phyloP scores from a whole-genome alignment of 2,888 invertebrate species.

The Melinaea marsaeus region DNA sequence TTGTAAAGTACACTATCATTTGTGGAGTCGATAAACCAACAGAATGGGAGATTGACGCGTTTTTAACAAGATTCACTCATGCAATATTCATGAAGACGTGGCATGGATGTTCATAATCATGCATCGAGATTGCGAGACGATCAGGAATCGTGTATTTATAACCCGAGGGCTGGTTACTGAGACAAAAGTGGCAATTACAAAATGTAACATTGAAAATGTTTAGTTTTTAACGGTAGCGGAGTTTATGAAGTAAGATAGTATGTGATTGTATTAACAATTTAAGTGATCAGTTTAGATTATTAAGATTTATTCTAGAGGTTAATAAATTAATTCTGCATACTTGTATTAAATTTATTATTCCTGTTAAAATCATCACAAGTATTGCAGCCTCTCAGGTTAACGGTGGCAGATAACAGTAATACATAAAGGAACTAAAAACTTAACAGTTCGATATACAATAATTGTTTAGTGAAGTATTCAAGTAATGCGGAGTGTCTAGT shows the following conservation, averaged over 20 bases:
- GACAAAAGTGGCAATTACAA: neutral
- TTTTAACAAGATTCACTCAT: conserved; percentile 69
- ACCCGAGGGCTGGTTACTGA: conserved; percentile 1
- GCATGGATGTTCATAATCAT: conserved; percentile 66
- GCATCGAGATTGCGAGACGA: conserved; percentile 35
- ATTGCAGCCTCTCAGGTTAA: too few species aligned
- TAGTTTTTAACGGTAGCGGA: neutral
- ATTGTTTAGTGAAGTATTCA: conserved; percentile 15
- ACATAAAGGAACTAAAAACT: too few species aligned
- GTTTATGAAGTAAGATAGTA: too few species aligned
- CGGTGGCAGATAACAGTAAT: too few species aligned
- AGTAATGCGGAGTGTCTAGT: conserved; percentile 15
- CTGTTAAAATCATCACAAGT: too few species aligned
- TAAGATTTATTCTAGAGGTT: too few species aligned
- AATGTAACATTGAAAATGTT: neutral
- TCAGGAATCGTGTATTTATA: conserved; percentile 44
- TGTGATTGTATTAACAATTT: too few species aligned
- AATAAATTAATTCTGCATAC: too few species aligned
- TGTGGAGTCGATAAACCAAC: conserved; percentile 60
- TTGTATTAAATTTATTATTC: too few species aligned
- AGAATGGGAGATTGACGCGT: conserved; percentile 63
- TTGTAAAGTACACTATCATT: conserved; percentile 42
- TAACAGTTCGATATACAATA: neutral
- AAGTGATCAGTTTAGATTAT: too few species aligned
- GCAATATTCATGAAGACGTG: conserved; percentile 56